These are phyloP conservation scores for Ariopsis seemanni DNA, from an alignment of 2,113 vertebrate genomes.

Conservation along the genomic window DNA sequence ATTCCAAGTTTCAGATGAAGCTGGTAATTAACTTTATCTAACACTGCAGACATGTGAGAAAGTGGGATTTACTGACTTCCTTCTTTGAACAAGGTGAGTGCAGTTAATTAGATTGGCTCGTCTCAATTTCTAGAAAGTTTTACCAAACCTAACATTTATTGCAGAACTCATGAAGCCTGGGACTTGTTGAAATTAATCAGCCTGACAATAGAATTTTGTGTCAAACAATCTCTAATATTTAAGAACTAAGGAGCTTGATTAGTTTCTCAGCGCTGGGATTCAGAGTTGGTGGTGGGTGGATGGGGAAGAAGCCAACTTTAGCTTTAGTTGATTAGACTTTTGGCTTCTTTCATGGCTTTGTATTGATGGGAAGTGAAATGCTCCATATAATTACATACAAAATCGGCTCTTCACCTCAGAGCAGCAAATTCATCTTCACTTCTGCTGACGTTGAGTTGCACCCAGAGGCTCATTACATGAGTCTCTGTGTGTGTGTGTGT, in stretches of 20 bases:
- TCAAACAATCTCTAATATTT: background rate
- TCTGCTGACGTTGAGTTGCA: slow-evolving; percentile 11
- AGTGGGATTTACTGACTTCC: background rate
- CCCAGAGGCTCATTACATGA: slow-evolving; percentile 5
- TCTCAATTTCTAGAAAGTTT: background rate
- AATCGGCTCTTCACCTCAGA: slow-evolving; percentile 41
- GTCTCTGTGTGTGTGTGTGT: background rate
- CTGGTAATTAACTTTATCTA: slow-evolving; percentile 14
- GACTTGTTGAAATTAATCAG: slow-evolving; percentile 1
- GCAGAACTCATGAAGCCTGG: background rate
- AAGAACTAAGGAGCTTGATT: background rate
- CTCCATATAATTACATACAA: slow-evolving; percentile 65
- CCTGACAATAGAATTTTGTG: background rate
- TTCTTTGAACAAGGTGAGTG: background rate
- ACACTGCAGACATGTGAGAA: background rate
- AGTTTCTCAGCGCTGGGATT: background rate
- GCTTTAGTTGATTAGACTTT: slow-evolving; percentile 13
- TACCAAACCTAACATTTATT: slow-evolving; percentile 5
- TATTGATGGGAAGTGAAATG: slow-evolving; percentile 59
- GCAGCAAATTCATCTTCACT: slow-evolving; percentile 12
- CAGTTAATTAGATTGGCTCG: background rate
- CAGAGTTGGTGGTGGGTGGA: background rate
- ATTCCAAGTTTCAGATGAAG: background rate
- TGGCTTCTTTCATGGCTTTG: slow-evolving; percentile 29
- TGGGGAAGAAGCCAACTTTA: background rate